Evolutionary conservation across 30 jellyfish, hydroid and myxozoan genomes (phyloP).

Genomic region (Aurelia coerulea): DNA sequence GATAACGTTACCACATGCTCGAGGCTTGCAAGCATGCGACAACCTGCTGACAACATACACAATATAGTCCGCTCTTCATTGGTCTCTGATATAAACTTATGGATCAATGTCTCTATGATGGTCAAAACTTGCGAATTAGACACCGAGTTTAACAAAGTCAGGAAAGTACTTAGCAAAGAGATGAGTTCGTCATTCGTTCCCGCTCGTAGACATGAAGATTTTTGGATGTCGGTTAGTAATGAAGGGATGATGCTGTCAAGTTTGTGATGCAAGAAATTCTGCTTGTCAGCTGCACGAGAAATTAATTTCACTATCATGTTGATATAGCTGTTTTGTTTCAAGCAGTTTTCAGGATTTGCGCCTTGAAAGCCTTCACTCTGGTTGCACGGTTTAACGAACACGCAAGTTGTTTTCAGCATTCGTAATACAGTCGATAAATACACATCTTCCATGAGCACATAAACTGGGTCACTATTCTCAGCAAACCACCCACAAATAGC

Average conservation of each 20-base stretch:
- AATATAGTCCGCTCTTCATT: conserved; percentile 43
- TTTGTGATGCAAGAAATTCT: background rate
- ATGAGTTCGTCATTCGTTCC: conserved; percentile 21
- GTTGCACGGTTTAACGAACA: background rate
- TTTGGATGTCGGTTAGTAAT: conserved; percentile 32
- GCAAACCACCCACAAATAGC: conserved; percentile 69
- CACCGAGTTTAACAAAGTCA: conserved; percentile 49
- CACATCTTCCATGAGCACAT: conserved; percentile 38
- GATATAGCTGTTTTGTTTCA: conserved; percentile 57
- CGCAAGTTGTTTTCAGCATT: conserved; percentile 48
- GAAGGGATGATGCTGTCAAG: background rate
- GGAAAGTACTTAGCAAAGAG: conserved; percentile 17
- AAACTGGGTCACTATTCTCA: conserved; percentile 71
- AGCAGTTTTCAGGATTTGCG: background rate
- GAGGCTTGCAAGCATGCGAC: conserved; percentile 74
- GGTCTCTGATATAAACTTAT: conserved; percentile 39
- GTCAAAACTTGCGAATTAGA: conserved; percentile 39
- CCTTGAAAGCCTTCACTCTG: conserved; percentile 3
- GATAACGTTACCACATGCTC: conserved; percentile 66
- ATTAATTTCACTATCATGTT: conserved; percentile 21
- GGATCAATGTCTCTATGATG: conserved; percentile 32
- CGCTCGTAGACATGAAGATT: background rate
- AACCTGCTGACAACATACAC: conserved; percentile 69
- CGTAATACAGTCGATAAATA: background rate
- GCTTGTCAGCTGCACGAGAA: conserved; percentile 21